phyloP scores from a whole-genome alignment of 2,113 vertebrate genomes.

The Mustela lutreola region DNA sequence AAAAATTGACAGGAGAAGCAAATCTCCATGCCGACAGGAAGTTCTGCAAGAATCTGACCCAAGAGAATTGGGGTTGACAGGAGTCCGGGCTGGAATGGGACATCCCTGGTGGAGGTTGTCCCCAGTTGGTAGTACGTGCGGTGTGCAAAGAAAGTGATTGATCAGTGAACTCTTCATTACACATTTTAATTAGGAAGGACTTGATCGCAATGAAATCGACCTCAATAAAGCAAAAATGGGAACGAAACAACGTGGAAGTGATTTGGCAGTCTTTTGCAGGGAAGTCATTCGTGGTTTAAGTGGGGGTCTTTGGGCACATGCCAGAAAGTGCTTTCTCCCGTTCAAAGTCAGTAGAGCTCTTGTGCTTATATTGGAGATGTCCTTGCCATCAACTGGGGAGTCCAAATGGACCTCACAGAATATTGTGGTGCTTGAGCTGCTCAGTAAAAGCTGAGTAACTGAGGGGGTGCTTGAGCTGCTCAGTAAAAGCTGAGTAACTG shows the following conservation, averaged over 20 bases:
- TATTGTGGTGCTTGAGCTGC: accelerated
- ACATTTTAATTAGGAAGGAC: constrained; percentile 49
- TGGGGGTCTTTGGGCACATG: background rate
- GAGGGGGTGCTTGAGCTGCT: background rate
- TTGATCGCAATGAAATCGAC: background rate
- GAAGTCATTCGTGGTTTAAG: background rate
- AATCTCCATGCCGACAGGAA: background rate
- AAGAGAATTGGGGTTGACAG: background rate
- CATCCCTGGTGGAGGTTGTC: background rate
- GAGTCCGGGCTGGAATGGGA: background rate
- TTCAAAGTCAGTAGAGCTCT: background rate
- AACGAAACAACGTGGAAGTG: background rate
- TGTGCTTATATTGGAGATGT: background rate
- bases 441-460: accelerated
- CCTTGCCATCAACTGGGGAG: background rate
- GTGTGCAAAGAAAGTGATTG: background rate
- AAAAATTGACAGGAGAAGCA: constrained; percentile 25
- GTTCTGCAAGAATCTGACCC: background rate
- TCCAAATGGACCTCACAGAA: background rate
- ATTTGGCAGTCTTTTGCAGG: background rate
- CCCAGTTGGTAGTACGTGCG: background rate
- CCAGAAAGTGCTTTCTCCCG: background rate
- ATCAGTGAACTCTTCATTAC: background rate
- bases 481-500: background rate
- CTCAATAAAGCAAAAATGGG: background rate